A percentile compares a stretch with the other conserved stretches of the same genome.
Conservation (phyloP, 2,113 vertebrate species). For the Oriolus oriolus region DNA sequence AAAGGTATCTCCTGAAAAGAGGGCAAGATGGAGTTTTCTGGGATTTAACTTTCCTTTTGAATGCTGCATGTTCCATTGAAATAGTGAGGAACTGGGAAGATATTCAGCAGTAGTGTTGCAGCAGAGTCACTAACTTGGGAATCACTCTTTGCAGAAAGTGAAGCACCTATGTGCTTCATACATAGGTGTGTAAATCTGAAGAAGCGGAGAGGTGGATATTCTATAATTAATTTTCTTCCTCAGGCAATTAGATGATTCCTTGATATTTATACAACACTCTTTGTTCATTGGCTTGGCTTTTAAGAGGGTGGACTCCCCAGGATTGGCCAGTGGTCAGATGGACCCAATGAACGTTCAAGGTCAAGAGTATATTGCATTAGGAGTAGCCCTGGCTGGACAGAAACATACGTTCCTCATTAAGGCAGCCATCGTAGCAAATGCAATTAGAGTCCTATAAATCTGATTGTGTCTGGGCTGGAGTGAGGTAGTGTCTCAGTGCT, state of each 20-base stretch:
- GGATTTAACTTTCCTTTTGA: background rate
- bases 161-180: too few species aligned
- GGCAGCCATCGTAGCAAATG: constrained; percentile 64
- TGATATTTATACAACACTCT: background rate
- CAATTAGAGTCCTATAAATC: constrained; percentile 75
- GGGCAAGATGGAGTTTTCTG: background rate
- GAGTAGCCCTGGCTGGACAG: constrained; percentile 50
- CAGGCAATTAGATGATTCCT: background rate
- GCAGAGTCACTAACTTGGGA: background rate
- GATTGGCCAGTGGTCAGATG: background rate
- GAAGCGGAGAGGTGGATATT: background rate
- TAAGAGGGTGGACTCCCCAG: background rate
- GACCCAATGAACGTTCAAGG: constrained; percentile 67
- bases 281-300: background rate
- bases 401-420: constrained; percentile 69
- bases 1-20: background rate
- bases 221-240: background rate
- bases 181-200: background rate
- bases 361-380: constrained; percentile 55
- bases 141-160: background rate
- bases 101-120: background rate
- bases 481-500: constrained; percentile 74
- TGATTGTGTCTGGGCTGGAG: constrained; percentile 71
- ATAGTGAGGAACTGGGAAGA: background rate
- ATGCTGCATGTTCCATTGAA: background rate